Percentiles rank a stretch among this genome's conserved stretches.
These are phyloP conservation scores for Galerucella calmariensis DNA, from an alignment of 2,888 invertebrate species.

Conservation along the genomic window DNA sequence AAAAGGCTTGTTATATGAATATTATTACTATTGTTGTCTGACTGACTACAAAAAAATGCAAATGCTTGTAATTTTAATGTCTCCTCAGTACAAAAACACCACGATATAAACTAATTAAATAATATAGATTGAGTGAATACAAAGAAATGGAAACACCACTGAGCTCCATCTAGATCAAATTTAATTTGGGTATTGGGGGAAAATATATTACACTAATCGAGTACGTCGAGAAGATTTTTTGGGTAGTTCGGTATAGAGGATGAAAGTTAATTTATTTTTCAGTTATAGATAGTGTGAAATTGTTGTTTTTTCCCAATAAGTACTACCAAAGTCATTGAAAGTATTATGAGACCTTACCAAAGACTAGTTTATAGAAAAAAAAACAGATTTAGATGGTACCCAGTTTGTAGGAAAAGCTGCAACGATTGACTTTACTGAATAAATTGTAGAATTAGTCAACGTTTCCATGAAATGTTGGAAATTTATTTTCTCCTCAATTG, in stretches of 20 bases:
- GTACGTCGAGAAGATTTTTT: background rate
- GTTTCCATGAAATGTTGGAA: conserved; percentile 62
- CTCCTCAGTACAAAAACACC: conserved; percentile 65
- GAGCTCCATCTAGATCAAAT: conserved; percentile 40
- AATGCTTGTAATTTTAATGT: conserved; percentile 59
- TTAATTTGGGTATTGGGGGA: background rate
- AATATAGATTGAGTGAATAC: conserved; percentile 51
- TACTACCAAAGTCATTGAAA: conserved; percentile 38
- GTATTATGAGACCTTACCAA: conserved; percentile 40
- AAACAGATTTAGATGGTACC: conserved; percentile 39
- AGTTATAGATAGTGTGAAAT: background rate
- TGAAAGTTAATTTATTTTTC: too few species aligned
- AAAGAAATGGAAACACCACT: conserved; percentile 37
- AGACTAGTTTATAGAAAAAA: conserved; percentile 34
- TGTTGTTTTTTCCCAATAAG: background rate
- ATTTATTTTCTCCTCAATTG: conserved; percentile 56
- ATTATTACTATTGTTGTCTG: conserved; percentile 63
- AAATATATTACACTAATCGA: too few species aligned
- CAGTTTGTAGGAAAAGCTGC: conserved; percentile 54
- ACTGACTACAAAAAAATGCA: conserved; percentile 58
- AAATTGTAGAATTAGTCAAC: conserved; percentile 59
- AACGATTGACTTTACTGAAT: conserved; percentile 61
- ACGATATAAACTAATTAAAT: conserved; percentile 61
- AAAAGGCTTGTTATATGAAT: conserved; percentile 63
- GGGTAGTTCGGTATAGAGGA: too few species aligned